Percentiles rank a stretch among this genome's conserved stretches.
phyloP scores from a whole-genome alignment of 2,113 vertebrate species.

The Jacana jacana region DNA sequence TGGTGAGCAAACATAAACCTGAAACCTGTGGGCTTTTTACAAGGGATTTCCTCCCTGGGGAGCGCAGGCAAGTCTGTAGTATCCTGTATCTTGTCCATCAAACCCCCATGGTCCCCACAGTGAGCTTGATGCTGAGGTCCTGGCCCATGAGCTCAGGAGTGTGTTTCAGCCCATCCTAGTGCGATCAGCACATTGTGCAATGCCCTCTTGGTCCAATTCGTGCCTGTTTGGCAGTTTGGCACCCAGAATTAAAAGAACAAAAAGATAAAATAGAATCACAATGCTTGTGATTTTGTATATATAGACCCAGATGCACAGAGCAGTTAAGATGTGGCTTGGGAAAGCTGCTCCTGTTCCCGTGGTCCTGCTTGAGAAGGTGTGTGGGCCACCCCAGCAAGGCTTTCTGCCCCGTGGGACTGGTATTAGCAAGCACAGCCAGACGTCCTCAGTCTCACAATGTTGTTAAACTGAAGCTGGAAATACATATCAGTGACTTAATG shows the following conservation, averaged over 20 bases:
- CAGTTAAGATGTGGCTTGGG: background rate
- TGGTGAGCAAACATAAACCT: background rate
- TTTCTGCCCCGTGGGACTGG: background rate
- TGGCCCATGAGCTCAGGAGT: background rate
- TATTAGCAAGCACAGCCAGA: background rate
- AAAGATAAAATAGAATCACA: background rate
- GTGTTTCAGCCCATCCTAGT: background rate
- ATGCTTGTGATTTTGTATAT: background rate
- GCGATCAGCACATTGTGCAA: background rate
- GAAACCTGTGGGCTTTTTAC: background rate
- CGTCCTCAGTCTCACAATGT: background rate
- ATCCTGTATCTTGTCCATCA: background rate
- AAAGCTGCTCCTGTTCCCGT: background rate
- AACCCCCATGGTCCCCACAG: background rate
- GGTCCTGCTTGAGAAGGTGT: background rate
- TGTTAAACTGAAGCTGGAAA: background rate
- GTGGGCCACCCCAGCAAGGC: background rate
- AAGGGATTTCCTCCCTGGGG: background rate
- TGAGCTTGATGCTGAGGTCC: background rate
- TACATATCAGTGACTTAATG: background rate
- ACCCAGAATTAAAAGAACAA: background rate
- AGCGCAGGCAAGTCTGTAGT: accelerated
- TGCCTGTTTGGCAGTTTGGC: background rate
- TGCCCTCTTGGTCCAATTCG: background rate
- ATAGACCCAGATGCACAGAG: accelerated